Conservation (phyloP, 2,113 vertebrate species). For the Herpetotheres cachinnans region DNA sequence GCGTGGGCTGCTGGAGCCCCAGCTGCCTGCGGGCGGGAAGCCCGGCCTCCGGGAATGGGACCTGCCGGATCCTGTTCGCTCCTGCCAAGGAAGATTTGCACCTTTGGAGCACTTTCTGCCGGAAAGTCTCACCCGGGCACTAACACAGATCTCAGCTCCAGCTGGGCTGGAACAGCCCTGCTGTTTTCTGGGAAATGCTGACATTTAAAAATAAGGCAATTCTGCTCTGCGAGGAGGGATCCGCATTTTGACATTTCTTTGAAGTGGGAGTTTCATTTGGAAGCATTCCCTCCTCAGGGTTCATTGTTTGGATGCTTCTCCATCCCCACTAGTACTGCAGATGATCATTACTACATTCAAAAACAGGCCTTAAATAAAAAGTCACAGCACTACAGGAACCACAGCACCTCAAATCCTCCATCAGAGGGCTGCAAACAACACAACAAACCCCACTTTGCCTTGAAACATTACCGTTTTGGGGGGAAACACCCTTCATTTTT, state of each 20-base stretch:
- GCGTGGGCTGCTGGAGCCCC: neutral
- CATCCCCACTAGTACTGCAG: neutral
- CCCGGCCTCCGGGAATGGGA: neutral
- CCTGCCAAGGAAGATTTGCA: neutral
- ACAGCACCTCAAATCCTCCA: neutral
- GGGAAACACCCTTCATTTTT: neutral
- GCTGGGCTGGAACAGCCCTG: neutral
- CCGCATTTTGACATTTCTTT: neutral
- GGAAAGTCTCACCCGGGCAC: neutral
- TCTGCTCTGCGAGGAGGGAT: neutral
- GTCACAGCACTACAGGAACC: neutral
- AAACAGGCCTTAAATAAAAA: neutral
- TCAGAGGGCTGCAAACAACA: fast-evolving
- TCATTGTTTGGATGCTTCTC: neutral
- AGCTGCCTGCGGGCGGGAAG: neutral
- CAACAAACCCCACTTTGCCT: neutral
- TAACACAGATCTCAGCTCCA: neutral
- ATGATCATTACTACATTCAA: neutral
- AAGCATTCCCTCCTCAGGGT: neutral
- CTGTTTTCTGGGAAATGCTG: neutral
- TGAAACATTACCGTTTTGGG: neutral
- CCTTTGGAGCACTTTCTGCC: neutral
- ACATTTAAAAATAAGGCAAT: neutral
- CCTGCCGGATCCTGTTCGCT: neutral
- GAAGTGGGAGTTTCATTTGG: neutral